Conservation (phyloP, 2,113 vertebrate genomes). For the Oriolus oriolus region DNA sequence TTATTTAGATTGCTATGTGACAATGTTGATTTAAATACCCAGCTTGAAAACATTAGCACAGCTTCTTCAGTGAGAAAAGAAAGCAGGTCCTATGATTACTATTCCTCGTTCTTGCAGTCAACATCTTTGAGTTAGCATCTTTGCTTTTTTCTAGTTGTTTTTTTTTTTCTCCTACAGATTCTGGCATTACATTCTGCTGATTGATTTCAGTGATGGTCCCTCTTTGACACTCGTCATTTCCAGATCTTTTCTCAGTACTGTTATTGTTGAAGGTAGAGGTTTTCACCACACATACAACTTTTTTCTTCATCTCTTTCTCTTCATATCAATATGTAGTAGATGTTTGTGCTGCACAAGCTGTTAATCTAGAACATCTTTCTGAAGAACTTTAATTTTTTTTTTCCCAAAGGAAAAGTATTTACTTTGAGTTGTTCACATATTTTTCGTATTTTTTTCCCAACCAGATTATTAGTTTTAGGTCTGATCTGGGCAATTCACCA, state of each 20-base stretch:
- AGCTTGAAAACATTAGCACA: background rate
- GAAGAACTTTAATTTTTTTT: background rate
- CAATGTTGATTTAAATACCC: slow-evolving; percentile 12
- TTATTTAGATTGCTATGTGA: background rate
- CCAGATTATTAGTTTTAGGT: background rate
- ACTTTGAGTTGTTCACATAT: background rate
- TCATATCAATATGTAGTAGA: background rate
- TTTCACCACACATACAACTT: background rate
- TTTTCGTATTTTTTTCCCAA: background rate
- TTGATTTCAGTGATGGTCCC: background rate
- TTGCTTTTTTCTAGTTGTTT: background rate
- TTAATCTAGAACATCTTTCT: background rate
- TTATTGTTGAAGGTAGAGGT: background rate
- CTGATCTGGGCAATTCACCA: background rate
- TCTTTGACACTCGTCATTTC: background rate
- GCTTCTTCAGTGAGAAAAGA: background rate
- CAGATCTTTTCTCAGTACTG: background rate
- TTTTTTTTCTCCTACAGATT: background rate
- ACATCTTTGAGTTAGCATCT: background rate
- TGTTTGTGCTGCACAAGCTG: background rate
- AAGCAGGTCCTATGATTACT: background rate
- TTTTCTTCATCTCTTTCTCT: background rate
- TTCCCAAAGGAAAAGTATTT: background rate
- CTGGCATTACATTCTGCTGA: background rate
- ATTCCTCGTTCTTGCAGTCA: background rate